Evolutionary conservation across 2,113 vertebrate genomes (phyloP), one percentile per base, ranked within the genome.

Genomic region (Limanda limanda): DNA sequence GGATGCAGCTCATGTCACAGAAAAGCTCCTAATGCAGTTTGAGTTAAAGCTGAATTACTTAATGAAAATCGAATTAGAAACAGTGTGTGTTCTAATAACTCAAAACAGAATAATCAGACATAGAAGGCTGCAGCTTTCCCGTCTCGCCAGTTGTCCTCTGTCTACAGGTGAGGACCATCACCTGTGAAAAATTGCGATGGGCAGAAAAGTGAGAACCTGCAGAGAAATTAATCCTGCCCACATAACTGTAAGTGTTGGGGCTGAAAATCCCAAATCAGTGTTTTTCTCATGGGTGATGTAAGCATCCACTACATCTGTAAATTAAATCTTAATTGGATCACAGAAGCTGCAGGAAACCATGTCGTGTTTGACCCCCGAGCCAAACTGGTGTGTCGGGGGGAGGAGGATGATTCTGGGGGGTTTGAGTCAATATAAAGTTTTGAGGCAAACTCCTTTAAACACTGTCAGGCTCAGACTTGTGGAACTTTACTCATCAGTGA

Each of bases 391-490:
- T 66, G 72, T 45, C 15, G 18, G 62, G 20, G 21, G 14, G 24
- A 71, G 25, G 31, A n/a, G 31, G n/a, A 5, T 15, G 11, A 4
- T 52, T 78, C 59, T 20, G 60, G 40, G 24, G 60, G 60, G 56
- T 57, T 51, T 76, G 27, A 71, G 52, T 78, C 74, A 76, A 74
- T 79, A 64, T 54, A 74, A 89, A 81, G 60, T 86, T 77, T 81
- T 17, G 25, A 71, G 40, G 25, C 47, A 62, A 88, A 83, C 73
- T 87, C 74, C 40, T 65, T 84, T 25, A 84, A 82, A 88, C 56
- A 35, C 27, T 59, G 31, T 67, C 11, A 57, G 62, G 79, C 51
- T 86, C 65, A 70, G 52, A 69, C 74, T 15, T 76, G 55, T 76
- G 78, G 59, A 82, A 86, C 69, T 78, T 76, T 37, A 74, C 69